Evolutionary conservation across 1,140 invertebrate genomes (phyloP), one percentile per base, ranked within the genome.

Genomic region (Hydropsyche tenuis): DNA sequence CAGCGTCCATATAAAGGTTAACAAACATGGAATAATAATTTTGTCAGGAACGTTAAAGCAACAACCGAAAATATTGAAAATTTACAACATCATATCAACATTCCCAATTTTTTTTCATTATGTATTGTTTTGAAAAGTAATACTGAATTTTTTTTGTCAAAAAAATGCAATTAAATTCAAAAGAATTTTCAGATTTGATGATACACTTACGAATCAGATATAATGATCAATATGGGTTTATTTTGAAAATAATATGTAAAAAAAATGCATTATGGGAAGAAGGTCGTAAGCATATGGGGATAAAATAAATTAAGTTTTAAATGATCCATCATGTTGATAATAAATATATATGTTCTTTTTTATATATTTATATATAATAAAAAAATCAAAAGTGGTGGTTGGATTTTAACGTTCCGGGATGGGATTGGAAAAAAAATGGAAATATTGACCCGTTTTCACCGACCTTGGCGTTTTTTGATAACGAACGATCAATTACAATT

Each of bases 361-460:
- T 48, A 22, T 62, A 62, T 62, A 62, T 62, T 22, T 62, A 62
- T 62, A 4, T 62, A 14, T 62, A 9, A n/a, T 23, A 30, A 42
- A 46, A 37, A 70, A 70, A 60, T 30, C 4, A 18, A 46, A 48
- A 65, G n/a, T n/a, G n/a, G 25, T 56, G 75, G 74, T 73, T 73
- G 72, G 72, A 75, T 72, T 78, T 75, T 75, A 76, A 78, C 74
- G 77, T 75, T 75, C 77, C 77, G 63, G 74, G 70, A 74, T 14
- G 66, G 73, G 73, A 75, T 74, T 68, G 73, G 68, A 46, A 69
- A 66, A 63, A 42, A 70, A 70, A n/a, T 23, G 68, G 23, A 56
- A 30, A 70, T 27, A 48, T 6, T 56, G 6, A 48, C 14, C 45
- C 70, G 45, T 62, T 27, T 37, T 71, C 60, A 72, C 74, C 74